phyloP scores from a whole-genome alignment of 2,113 vertebrate species.

The Cheirogaleus medius region DNA sequence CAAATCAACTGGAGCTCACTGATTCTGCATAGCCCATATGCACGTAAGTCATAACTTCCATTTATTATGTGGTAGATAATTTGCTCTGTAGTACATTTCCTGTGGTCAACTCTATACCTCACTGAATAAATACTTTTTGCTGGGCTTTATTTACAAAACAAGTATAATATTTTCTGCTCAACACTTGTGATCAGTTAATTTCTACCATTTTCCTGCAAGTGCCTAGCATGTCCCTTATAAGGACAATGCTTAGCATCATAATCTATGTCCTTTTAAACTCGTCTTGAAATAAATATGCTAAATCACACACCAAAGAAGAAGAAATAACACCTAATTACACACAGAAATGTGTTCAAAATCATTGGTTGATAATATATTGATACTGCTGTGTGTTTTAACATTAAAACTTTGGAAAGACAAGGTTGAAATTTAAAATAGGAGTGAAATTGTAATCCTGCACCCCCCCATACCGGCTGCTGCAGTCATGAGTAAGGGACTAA shows the following conservation, averaged over 20 bases:
- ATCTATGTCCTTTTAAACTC: not conserved
- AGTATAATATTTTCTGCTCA: not conserved
- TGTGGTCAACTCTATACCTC: not conserved
- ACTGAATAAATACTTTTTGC: not conserved
- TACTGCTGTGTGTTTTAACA: not conserved
- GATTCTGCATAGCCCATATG: not conserved
- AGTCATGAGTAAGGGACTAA: not conserved
- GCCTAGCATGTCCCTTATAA: not conserved
- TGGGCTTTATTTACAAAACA: not conserved
- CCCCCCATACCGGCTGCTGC: not conserved
- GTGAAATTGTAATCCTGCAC: not conserved
- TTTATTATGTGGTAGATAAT: not conserved
- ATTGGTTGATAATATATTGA: not conserved
- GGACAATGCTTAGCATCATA: not conserved
- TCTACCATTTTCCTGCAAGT: not conserved
- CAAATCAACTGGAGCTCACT: not conserved
- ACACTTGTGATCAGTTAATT: not conserved
- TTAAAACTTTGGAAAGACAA: not conserved
- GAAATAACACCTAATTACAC: not conserved
- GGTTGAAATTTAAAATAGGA: not conserved
- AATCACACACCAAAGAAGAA: not conserved
- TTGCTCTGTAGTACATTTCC: not conserved
- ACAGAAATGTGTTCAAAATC: not conserved
- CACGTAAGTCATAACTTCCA: rapidly evolving
- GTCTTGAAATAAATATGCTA: not conserved